Conservation (phyloP, 2,888 invertebrate species). For the Protonemura montana region DNA sequence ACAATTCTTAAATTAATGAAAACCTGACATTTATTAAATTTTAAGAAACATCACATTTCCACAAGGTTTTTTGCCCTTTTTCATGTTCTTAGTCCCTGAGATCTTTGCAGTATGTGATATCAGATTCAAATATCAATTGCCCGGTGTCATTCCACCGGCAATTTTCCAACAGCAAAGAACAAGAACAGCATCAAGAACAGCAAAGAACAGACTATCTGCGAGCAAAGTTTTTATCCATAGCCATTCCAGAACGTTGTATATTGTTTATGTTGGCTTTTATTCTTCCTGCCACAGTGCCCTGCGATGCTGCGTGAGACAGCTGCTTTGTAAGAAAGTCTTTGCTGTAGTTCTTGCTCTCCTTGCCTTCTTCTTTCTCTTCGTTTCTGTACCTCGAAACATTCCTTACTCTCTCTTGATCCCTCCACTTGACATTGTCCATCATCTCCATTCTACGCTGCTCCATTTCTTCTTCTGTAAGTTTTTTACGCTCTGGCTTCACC, state of each 20-base stretch:
- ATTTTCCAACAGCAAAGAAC: background rate
- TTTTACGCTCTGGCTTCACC: conserved; percentile 49
- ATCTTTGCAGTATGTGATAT: too few relatives aligned
- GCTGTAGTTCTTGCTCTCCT: conserved; percentile 58
- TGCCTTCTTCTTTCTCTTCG: conserved; percentile 63
- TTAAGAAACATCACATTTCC: too few relatives aligned
- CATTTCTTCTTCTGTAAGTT: conserved; percentile 70
- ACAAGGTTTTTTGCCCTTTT: too few relatives aligned
- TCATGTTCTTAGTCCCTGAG: too few relatives aligned
- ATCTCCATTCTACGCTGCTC: conserved; percentile 78
- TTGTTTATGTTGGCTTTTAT: conserved; percentile 89
- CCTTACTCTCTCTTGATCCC: conserved; percentile 64
- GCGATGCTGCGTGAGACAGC: conserved; percentile 69
- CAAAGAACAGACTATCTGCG: conserved; percentile 60
- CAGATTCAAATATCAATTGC: too few relatives aligned
- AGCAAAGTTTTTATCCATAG: conserved; percentile 88
- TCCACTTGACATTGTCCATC: conserved; percentile 76
- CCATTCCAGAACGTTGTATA: conserved; percentile 80
- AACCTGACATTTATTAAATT: too few relatives aligned
- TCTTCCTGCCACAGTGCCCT: conserved; percentile 79
- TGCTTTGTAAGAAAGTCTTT: conserved; percentile 64
- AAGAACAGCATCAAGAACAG: too few relatives aligned
- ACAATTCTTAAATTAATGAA: too few relatives aligned
- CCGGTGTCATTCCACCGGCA: too few relatives aligned
- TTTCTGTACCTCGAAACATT: conserved; percentile 71